Conservation (phyloP, 2,888 invertebrate genomes). For the Ditylenchus weischeri region DNA sequence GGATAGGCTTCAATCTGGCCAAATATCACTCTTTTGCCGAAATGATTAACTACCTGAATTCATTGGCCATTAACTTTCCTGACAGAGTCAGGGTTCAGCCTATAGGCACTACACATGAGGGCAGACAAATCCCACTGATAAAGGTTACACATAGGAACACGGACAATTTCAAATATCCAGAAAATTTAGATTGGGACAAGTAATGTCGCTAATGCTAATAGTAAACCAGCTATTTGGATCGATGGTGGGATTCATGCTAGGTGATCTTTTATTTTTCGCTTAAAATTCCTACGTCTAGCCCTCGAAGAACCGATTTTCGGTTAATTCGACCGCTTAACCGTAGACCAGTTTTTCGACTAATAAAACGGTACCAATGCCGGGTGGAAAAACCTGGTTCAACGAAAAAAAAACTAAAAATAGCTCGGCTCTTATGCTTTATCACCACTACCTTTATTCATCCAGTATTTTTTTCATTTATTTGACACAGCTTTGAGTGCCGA, state of each 20-base stretch:
- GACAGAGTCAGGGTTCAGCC: conserved; percentile 55
- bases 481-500: too few relatives aligned
- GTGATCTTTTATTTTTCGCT: too few relatives aligned
- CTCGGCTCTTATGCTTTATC: too few relatives aligned
- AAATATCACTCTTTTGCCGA: conserved; percentile 56
- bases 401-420: too few relatives aligned
- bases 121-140: conserved; percentile 56
- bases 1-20: conserved; percentile 50
- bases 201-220: background rate
- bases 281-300: too few relatives aligned
- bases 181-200: conserved; percentile 37
- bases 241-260: conserved; percentile 46
- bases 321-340: too few relatives aligned
- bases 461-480: too few relatives aligned
- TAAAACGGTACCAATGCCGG: too few relatives aligned
- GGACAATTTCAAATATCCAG: background rate
- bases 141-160: conserved; percentile 39
- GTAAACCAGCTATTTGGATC: conserved; percentile 42
- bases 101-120: conserved; percentile 58
- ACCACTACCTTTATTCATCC: too few relatives aligned
- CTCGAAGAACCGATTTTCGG: too few relatives aligned
- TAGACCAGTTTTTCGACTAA: too few relatives aligned
- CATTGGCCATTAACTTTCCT: conserved; percentile 54
- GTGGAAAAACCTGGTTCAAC: too few relatives aligned
- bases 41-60: conserved; percentile 56